Evolutionary conservation across 2,888 invertebrate genomes (phyloP).

Genomic region (Desoria tigrina): DNA sequence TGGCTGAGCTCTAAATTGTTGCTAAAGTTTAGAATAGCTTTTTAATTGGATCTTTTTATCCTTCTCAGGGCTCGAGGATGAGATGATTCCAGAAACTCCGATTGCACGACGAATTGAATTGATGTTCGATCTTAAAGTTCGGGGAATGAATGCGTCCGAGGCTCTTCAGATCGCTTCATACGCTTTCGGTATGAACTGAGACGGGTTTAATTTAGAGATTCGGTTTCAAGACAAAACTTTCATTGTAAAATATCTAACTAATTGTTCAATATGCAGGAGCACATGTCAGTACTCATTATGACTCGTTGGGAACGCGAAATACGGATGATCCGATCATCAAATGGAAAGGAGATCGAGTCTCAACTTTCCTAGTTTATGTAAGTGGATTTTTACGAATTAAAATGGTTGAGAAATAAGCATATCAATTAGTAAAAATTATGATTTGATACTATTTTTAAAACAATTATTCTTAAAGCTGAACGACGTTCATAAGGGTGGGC

Average conservation of each 20-base stretch:
- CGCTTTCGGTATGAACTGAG: conserved; percentile 46
- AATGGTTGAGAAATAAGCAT: no score
- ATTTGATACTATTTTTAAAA: not conserved
- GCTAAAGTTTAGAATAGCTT: no score
- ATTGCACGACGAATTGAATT: conserved; percentile 41
- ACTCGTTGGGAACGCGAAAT: conserved; percentile 40
- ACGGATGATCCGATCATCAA: conserved; percentile 27
- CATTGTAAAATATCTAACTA: not conserved
- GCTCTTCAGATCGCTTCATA: conserved; percentile 49
- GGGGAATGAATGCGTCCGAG: conserved; percentile 48
- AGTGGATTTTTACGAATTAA: conserved; percentile 3
- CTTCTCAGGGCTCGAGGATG: conserved; percentile 44
- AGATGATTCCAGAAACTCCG: conserved; percentile 42
- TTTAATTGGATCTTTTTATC: not conserved
- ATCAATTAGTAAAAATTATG: no score
- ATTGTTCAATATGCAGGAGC: conserved; percentile 29
- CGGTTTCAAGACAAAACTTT: no score
- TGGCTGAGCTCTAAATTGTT: no score
- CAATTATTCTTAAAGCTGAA: conserved; percentile 45
- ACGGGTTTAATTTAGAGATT: no score
- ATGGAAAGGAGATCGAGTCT: conserved; percentile 51
- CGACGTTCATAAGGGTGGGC: conserved; percentile 53
- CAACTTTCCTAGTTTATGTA: conserved; percentile 51
- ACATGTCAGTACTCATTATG: conserved; percentile 52
- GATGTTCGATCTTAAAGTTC: conserved; percentile 38